Base-by-base conservation (phyloP, 2,888 invertebrate genomes). In the Glyphotaelius pellucidus region DNA sequence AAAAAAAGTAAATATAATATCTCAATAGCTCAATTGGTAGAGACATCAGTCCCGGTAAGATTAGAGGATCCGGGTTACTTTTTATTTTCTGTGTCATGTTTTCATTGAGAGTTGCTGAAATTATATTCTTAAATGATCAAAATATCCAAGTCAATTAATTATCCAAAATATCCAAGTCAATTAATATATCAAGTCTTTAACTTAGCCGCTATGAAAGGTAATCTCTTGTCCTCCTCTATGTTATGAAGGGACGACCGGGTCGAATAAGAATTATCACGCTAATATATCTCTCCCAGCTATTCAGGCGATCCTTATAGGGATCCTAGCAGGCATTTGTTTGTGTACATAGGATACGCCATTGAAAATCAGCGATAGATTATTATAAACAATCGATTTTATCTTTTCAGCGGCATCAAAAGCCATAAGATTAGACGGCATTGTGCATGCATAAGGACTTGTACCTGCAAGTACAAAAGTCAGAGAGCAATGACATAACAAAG, bases 391-490 rank as follows among this genome's bases (percentile, higher is more conserved):
- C 67, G 67, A 67, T 67, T 25, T n/a, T 67, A 89, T 89, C 88
- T 89, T 35, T 19, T 11, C n/a, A 42, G 88, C 88, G 88, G 80
- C 88, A 80, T 89, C 88, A 79, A 35, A 89, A 67, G 67, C n/a
- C 25, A 67, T 67, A 67, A 67, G 67, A 67, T 67, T n/a, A 67
- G 67, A 25, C 7, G 67, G 67, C 67, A 67, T 67, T 67, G 67
- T 67, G 67, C 67, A 67, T 67, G 25, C n/a, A 67, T n/a, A 67
- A 25, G 67, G 67, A 67, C 67, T 67, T 67, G 67, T 67, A 67
- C 67, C n/a, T n/a, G 25, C 1, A 67, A 67, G 67, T 67, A 67
- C 67, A 25, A 67, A 67, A 25, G 67, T 67, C 67, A 67, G 67
- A 67, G 67, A 67, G 25, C 67, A 67, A 67, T 67, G 67, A 67